These are phyloP conservation scores for Bibio marci DNA, from an alignment of 2,888 invertebrate species.

Conservation along the genomic window DNA sequence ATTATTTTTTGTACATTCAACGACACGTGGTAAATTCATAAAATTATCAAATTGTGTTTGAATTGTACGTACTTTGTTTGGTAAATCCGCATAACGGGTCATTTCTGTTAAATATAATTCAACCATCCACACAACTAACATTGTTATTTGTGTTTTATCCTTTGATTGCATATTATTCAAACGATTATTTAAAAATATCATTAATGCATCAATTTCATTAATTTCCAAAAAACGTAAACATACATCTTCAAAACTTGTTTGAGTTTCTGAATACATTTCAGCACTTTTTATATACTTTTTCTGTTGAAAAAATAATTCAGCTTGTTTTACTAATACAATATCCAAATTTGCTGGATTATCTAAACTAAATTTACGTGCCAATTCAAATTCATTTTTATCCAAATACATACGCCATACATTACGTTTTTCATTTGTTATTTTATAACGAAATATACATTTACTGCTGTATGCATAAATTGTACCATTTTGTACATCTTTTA, in stretches of 20 bases:
- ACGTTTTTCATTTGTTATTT: constrained; percentile 66
- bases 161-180: constrained; percentile 48
- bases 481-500: constrained; percentile 59
- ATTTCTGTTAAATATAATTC: constrained; percentile 83
- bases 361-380: constrained; percentile 70
- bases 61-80: constrained; percentile 32
- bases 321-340: constrained; percentile 72
- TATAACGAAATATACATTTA: constrained; percentile 69
- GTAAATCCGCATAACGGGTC: constrained; percentile 29
- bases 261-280: constrained; percentile 72
- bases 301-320: constrained; percentile 64
- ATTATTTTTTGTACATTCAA: constrained; percentile 65
- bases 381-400: constrained; percentile 66
- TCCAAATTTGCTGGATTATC: constrained; percentile 68
- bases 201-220: constrained; percentile 68
- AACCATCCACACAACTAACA: constrained; percentile 87
- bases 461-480: constrained; percentile 79
- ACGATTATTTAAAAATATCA: constrained; percentile 72
- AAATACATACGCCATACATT: constrained; percentile 82
- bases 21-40: constrained; percentile 49
- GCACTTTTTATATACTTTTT: constrained; percentile 72
- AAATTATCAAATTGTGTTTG: constrained; percentile 68
- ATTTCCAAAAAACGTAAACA: constrained; percentile 78
- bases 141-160: constrained; percentile 77
- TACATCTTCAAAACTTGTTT: constrained; percentile 85